These are phyloP conservation scores for Calosoma granatense DNA, from an alignment of 1,140 invertebrate genomes.

Conservation along the genomic window DNA sequence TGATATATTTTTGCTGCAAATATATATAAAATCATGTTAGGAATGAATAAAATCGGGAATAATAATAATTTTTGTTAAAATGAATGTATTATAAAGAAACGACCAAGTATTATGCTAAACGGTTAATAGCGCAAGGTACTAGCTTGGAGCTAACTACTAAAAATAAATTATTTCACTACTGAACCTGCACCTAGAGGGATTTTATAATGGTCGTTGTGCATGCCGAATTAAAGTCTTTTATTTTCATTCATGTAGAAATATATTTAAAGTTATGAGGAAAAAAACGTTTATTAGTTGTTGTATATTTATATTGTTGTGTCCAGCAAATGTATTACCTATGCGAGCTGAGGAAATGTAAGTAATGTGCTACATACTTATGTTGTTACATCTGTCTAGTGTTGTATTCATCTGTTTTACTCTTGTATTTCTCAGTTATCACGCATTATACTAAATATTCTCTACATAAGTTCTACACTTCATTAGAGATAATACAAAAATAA, in stretches of 20 bases:
- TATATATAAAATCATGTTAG: too few relatives aligned
- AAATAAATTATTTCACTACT: slow-evolving; percentile 1
- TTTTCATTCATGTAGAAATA: not conserved
- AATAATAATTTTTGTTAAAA: too few relatives aligned
- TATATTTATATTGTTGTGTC: not conserved
- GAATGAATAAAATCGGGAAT: too few relatives aligned
- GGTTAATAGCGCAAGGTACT: not conserved
- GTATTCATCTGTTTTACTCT: too few relatives aligned
- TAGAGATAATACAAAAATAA: too few relatives aligned
- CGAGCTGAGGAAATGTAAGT: slow-evolving; percentile 1
- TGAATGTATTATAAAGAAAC: too few relatives aligned
- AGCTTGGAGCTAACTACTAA: not conserved
- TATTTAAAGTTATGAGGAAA: not conserved
- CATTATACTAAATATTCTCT: not conserved
- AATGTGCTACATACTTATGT: not conserved
- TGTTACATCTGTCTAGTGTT: too few relatives aligned
- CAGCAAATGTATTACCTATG: not conserved
- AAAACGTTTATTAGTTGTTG: not conserved
- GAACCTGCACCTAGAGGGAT: not conserved
- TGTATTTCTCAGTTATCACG: too few relatives aligned
- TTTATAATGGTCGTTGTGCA: not conserved
- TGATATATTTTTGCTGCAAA: too few relatives aligned
- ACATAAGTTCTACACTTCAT: too few relatives aligned
- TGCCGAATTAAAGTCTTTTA: not conserved
- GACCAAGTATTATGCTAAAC: not conserved